Percentiles rank a stretch among this genome's conserved stretches.
These are phyloP conservation scores for Melanerpes formicivorus DNA, from an alignment of 2,113 vertebrate genomes.

Conservation along the genomic window DNA sequence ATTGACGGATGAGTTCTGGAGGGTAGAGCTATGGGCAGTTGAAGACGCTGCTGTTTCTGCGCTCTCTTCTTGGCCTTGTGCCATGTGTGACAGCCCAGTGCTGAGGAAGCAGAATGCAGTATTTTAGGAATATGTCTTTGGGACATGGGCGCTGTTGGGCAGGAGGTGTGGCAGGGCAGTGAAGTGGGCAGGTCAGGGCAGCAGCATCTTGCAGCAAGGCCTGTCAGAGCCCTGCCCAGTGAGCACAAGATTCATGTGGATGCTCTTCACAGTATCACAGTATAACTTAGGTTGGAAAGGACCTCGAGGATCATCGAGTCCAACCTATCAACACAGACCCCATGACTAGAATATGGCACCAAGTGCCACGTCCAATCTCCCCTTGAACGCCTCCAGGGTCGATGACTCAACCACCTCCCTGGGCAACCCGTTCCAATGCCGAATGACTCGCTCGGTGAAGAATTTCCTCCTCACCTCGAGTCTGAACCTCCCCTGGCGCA, in stretches of 20 bases:
- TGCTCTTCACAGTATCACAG: no score
- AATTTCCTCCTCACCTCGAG: no score
- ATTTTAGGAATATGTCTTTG: accelerated
- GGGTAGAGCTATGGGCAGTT: background rate
- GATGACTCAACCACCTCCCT: no score
- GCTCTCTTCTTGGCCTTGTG: background rate
- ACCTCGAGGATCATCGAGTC: no score
- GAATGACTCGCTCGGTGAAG: no score
- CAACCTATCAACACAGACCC: no score
- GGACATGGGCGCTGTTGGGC: background rate
- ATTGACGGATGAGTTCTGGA: background rate
- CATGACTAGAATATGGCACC: no score
- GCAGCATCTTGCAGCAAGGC: background rate
- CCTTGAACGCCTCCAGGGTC: no score
- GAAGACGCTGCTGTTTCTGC: background rate
- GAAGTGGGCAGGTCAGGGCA: background rate
- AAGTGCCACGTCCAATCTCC: no score
- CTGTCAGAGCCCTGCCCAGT: background rate
- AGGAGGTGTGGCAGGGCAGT: background rate
- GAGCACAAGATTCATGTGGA: accelerated
- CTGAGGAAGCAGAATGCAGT: background rate
- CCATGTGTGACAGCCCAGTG: accelerated
- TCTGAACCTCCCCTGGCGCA: no score
- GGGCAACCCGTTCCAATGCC: no score
- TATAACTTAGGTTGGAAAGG: no score